Evolutionary conservation across 2,797 vertebrate species (phyloP).

Genomic region (Brotula barbata): DNA sequence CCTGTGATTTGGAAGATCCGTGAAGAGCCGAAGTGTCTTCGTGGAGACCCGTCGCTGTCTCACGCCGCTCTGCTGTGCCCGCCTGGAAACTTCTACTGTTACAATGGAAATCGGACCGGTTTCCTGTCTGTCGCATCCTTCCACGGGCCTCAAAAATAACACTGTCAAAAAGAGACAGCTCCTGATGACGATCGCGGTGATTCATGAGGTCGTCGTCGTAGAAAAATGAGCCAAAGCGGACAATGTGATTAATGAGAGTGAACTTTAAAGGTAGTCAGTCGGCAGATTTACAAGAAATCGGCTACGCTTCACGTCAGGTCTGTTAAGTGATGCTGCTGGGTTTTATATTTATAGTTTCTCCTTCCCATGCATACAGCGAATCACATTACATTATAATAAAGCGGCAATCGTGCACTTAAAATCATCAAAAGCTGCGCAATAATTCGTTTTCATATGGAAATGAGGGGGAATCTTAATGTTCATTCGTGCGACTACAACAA

Average conservation of each 20-base stretch:
- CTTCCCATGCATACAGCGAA: too few species aligned
- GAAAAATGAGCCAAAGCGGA: slow-evolving; percentile 6
- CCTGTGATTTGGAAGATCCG: neutral
- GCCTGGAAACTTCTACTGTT: slow-evolving; percentile 8
- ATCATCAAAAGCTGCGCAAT: too few species aligned
- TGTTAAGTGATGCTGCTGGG: too few species aligned
- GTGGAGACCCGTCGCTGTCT: neutral
- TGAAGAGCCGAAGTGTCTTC: neutral
- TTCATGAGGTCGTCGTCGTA: slow-evolving; percentile 24
- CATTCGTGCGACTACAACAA: too few species aligned
- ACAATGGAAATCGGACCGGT: slow-evolving; percentile 9
- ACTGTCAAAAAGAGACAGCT: slow-evolving; percentile 23
- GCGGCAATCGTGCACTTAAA: too few species aligned
- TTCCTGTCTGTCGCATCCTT: slow-evolving; percentile 18
- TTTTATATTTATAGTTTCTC: too few species aligned
- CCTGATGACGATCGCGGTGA: slow-evolving; percentile 29
- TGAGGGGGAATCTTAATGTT: too few species aligned
- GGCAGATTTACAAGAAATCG: too few species aligned
- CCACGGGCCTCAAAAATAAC: slow-evolving; percentile 10
- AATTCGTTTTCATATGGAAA: too few species aligned
- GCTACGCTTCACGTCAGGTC: too few species aligned
- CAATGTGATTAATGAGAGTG: neutral
- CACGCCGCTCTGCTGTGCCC: neutral
- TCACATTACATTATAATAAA: too few species aligned
- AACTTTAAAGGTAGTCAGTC: neutral